Evolutionary conservation across 2,113 vertebrate genomes (phyloP), one percentile per base, ranked within the genome.

Genomic region (Plectropomus leopardus): DNA sequence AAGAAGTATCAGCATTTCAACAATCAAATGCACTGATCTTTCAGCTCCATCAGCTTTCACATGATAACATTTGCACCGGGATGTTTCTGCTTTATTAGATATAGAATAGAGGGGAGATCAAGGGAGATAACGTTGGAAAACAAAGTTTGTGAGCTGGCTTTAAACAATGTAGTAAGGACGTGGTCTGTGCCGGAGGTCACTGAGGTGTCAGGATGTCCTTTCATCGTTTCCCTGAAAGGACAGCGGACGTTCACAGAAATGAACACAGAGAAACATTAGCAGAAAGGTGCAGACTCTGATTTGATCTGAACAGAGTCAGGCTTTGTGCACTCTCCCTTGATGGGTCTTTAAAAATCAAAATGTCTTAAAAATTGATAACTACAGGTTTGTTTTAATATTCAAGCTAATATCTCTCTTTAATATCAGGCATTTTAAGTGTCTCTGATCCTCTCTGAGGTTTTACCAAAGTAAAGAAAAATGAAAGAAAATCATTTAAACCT

Each of bases 131-230:
- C 57, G 54, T 34, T 78, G 55, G 61, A 74, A 1, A 71, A 58
- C 23, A 74, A 16, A 53, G 26, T 76, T 81, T 30, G 34, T 40
- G 40, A 83, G 72, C 28, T 65, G 32, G 65, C 50, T 80, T 75
- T 21, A 48, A 76, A 83, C 69, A 65, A 44, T 34, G 64, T 1
- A 45, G 53, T 54, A 44, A 79, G 69, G 81, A 40, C 58, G 15
- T 15, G 19, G 59, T 69, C 45, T 51, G 70, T 72, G 80, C 17
- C 17, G 0, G 4, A 70, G 89, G 86, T 92, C 86, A 89, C 44
- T 2, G 44, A 53, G 28, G 76, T 87, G 82, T 84, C 92, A 92
- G 89, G 89, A 90, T 82, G 66, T 90, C 88, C 88, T 89, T 51
- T 84, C 66, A 28, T 68, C n/a, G 54, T 50, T 69, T 76, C 58